Evolutionary conservation across 2,888 invertebrate species (phyloP), one percentile per base, ranked within the genome.

Genomic region (Heteropelma amictum): DNA sequence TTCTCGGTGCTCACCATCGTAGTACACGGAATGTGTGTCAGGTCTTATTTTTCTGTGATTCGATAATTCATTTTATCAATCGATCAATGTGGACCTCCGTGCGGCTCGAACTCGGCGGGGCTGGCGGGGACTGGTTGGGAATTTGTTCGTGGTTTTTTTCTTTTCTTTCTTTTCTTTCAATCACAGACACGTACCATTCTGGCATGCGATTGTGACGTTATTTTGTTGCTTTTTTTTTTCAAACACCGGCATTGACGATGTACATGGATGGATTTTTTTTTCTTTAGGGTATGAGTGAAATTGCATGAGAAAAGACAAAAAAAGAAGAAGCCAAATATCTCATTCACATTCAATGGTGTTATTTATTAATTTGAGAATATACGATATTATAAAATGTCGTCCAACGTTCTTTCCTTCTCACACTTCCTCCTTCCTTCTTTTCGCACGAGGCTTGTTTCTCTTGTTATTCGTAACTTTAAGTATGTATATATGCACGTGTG

Each of bases 51-150:
- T 77, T 73, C 82, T 83, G 83, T 84, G 81, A 83, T 80, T 80
- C 82, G 81, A 80, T 61, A 65, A 65, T 68, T 58, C 58, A 54
- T 61, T 63, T 70, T 67, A 75, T 70, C 61, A 73, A 81, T 83
- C 81, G 82, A 82, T 82, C 81, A 81, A 83, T 84, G 83, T 85
- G 84, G 68, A 58, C 68, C 40, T 85, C 86, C 85, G 84, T 86
- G 83, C 85, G 89, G 88, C 88, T 88, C 87, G 89, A 88, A 86
- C 89, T 89, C 89, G 86, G 87, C 88, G 88, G 89, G 88, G 89
- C 89, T 89, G 89, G 89, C 88, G 89, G 88, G 87, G 82, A 84
- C 82, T 79, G 77, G 71, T 72, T 83, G 85, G 85, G 74, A 60
- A 54, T 60, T 69, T 58, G 67, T 73, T 58, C 19, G 82, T 78